phyloP scores from a whole-genome alignment of 2,888 invertebrate species.

The Zhuqinia jingwanae region DNA sequence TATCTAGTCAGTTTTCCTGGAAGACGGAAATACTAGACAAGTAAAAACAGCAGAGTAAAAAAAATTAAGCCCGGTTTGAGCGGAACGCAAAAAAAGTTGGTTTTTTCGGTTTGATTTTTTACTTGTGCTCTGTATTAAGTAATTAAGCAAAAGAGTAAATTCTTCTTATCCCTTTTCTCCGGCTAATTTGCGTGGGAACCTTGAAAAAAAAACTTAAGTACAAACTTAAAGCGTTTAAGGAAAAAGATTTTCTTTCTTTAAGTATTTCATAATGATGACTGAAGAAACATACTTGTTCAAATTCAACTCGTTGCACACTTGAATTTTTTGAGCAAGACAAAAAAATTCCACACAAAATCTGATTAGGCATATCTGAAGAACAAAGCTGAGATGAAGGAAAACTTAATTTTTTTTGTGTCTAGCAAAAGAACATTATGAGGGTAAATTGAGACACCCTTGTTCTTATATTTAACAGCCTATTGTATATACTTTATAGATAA shows the following conservation, averaged over 20 bases:
- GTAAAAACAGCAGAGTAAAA: too few relatives aligned
- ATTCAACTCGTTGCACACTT: background rate
- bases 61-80: background rate
- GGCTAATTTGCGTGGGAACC: constrained; percentile 69
- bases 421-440: constrained; percentile 16
- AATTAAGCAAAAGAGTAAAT: constrained; percentile 28
- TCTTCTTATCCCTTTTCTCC: constrained; percentile 53
- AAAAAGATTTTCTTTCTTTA: constrained; percentile 7
- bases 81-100: background rate
- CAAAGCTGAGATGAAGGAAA: background rate
- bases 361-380: constrained; percentile 45
- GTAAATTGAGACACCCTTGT: background rate
- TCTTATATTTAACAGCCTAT: background rate
- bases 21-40: too few relatives aligned
- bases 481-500: background rate
- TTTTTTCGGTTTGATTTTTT: constrained; percentile 8
- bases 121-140: background rate
- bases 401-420: too few relatives aligned
- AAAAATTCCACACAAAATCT: constrained; percentile 32
- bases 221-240: background rate
- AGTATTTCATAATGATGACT: background rate
- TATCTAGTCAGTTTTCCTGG: too few relatives aligned
- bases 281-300: too few relatives aligned
- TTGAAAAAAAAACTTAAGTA: constrained; percentile 5
- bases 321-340: background rate